Evolutionary conservation across 2,888 invertebrate species (phyloP), one percentile per base, ranked within the genome.

Genomic region (Microplitis manilae): DNA sequence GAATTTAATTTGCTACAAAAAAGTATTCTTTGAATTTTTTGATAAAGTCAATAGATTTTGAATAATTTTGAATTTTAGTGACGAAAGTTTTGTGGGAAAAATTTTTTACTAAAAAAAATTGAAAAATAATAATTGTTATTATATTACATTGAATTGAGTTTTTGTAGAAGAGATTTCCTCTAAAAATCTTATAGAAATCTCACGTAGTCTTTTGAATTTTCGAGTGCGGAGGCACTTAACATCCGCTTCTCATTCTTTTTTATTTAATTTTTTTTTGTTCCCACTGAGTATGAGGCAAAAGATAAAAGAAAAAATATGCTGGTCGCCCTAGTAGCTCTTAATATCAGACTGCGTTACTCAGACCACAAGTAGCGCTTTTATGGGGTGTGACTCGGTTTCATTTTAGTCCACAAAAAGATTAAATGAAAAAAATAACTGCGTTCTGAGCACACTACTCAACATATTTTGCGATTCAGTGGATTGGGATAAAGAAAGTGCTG

Each of bases 371-470:
- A 65, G 60, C 68, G 76, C 68, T 64, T 60, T 72, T 61, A 67
- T 72, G 72, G 76, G 68, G 67, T 76, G 76, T 76, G 76, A 72
- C 68, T 72, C 39, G 72, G 17, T 7, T 64, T 72, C 61, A 30
- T 41, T 20, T 64, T 38, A 72, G 61, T 7, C 9, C 68, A 38
- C 13, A 68, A 40, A 68, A 17, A 68, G 8, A 9, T 9, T 68
- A 15, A 30, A 30, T 30, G 0, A 30, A 30, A 30, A n/a, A 7
- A 20, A 7, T n/a, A 68, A 30, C 68, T 9, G 5, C 7, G 68
- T 9, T 13, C 30, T 41, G 68, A 39, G 62, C 62, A 72, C 39
- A 17, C 41, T 50, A 40, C 20, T 20, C 1, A 20, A 20, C 41
- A 50, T 69, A 39, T 67, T 6, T 39, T 67, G 30, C 30, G 4